Conservation (phyloP, 2,797 vertebrate species). For the Sphenopsis melanotis region DNA sequence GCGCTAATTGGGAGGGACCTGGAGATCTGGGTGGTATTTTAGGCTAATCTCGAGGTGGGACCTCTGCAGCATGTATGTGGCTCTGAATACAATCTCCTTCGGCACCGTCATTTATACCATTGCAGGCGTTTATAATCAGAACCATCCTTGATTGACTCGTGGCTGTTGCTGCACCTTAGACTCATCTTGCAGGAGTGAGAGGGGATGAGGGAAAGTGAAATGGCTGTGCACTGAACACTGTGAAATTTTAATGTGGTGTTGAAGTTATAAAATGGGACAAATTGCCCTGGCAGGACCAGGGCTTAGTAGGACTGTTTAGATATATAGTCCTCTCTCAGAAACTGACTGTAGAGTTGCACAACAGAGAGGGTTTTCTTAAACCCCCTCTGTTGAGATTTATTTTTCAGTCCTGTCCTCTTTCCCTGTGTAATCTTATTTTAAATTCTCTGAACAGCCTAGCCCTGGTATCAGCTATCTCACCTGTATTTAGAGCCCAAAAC, state of each 20-base stretch:
- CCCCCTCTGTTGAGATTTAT: background rate
- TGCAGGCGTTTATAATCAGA: conserved; percentile 63
- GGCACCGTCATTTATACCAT: conserved; percentile 54
- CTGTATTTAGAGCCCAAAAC: background rate
- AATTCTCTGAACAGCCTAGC: background rate
- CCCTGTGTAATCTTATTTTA: background rate
- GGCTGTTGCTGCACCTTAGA: background rate
- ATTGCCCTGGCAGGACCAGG: background rate
- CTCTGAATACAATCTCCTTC: conserved; percentile 64
- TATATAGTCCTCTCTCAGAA: background rate
- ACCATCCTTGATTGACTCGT: conserved; percentile 42
- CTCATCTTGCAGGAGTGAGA: background rate
- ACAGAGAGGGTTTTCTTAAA: background rate
- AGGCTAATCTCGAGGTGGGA: conserved; percentile 61
- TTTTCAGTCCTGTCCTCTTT: background rate
- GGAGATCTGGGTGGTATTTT: conserved; percentile 63
- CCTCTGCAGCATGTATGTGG: conserved; percentile 15
- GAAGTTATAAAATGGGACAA: background rate
- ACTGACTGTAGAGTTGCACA: background rate
- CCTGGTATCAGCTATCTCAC: background rate
- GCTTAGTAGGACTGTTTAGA: background rate
- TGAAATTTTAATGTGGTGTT: background rate
- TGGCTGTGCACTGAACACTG: background rate
- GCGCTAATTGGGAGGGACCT: conserved; percentile 58
- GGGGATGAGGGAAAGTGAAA: background rate